phyloP scores from a whole-genome alignment of 2,113 vertebrate species.

The Pseudopodoces humilis region DNA sequence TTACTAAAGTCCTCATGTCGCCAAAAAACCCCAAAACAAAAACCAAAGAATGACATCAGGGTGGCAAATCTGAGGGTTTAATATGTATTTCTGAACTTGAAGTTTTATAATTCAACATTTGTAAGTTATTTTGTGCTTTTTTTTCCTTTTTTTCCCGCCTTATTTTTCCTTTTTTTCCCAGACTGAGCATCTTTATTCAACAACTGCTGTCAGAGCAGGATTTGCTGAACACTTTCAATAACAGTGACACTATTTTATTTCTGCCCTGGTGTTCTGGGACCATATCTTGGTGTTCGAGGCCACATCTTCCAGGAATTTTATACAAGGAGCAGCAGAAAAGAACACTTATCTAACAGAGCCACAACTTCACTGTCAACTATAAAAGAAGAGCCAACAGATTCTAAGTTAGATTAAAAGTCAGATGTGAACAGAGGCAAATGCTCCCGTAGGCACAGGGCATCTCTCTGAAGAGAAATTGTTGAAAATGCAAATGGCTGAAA shows the following conservation, averaged over 20 bases:
- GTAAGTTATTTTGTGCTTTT: not conserved
- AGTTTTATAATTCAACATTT: not conserved
- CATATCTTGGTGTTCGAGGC: not conserved
- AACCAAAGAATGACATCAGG: not conserved
- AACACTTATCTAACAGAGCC: slow-evolving; percentile 29
- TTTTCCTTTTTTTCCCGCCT: not conserved
- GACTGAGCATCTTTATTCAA: not conserved
- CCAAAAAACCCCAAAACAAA: not conserved
- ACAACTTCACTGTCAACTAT: slow-evolving; percentile 36
- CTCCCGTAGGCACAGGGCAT: slow-evolving; percentile 2
- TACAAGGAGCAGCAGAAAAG: slow-evolving; percentile 22
- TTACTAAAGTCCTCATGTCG: not conserved
- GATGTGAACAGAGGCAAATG: not conserved
- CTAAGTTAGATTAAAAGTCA: slow-evolving; percentile 32
- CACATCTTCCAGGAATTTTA: slow-evolving; percentile 36
- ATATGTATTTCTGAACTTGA: not conserved
- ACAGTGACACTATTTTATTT: not conserved
- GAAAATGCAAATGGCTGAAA: slow-evolving; percentile 46
- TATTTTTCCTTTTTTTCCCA: not conserved
- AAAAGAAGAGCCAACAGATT: slow-evolving; percentile 34
- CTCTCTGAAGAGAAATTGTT: slow-evolving; percentile 39
- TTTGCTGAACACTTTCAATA: not conserved
- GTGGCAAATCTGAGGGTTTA: not conserved
- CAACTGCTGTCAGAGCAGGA: not conserved
- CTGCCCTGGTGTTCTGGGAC: slow-evolving; percentile 9